Base-by-base conservation (phyloP, 1,140 invertebrate species). In the Dreissena rostriformis region DNA sequence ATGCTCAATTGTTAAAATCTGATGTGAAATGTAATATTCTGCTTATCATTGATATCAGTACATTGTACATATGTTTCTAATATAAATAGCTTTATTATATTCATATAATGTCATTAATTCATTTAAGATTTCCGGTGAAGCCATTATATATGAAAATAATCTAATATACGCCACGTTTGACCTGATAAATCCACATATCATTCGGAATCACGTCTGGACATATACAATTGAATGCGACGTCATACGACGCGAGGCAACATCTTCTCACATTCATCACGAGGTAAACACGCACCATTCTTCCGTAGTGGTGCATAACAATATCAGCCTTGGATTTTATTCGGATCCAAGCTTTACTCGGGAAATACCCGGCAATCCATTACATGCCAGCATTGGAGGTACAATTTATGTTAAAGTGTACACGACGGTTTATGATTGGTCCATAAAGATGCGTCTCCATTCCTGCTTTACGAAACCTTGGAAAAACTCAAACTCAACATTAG, bases 351-450 rank as follows among this genome's bases (percentile, higher is more conserved):
- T 72, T 55, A 39, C 26, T 52, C 6, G 63, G 14, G 5, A 71
- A 29, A 49, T 81, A 15, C 28, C 78, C 24, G 78, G 78, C 11
- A 81, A 81, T 51, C 78, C 78, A 1, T 19, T 81, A 26, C 78
- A 81, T 55, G 53, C 29, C 10, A 57, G 72, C 19, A 22, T 81
- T 12, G 78, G 78, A 0, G 70, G 72, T 52, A 29, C 71, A 24
- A 65, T 81, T 12, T 81, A 81, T 63, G 68, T 72, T 1, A 81
- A 81, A 57, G 78, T 73, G 0, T 81, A 39, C 55, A 81, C 78
- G 0, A 57, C n/a, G 14, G 49, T 53, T 49, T 24, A 52, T 8
- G 70, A 81, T 29, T 81, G 78, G 78, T 24, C 53, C 1, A 73
- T 26, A 7, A 81, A 81, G 29, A 53, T 81, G 67, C 28, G 78